Evolutionary conservation across 2,113 vertebrate species (phyloP), one percentile per base, ranked within the genome.

Genomic region (Anser cygnoides): DNA sequence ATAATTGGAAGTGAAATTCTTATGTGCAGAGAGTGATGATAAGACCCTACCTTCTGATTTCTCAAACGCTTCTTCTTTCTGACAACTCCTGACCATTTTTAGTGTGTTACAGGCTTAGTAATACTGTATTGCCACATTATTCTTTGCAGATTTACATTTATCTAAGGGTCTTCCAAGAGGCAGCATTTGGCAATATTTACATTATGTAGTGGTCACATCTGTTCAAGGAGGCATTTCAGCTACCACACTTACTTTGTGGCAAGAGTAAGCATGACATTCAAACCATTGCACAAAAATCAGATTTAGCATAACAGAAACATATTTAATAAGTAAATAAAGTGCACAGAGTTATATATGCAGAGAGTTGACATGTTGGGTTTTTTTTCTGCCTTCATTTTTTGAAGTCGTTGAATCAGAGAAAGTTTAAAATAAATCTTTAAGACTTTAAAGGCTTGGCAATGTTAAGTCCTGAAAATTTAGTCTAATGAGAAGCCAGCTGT

Each of bases 401-500:
- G 23, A 95, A 87, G 35, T 21, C 68, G 16, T 84, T 84, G 39
- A 95, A 52, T 66, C 57, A 94, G 63, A n/a, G 23, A 73, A 92
- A 87, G 62, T 91, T 78, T 92, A 87, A 95, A 89, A 81, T 61
- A 72, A 77, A 5, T 68, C 73, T 72, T 68, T 44, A 78, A 79
- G 41, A 37, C 5, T 84, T 84, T 6, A 5, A 74, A 66, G 66
- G 25, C 19, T 87, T 94, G 88, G 43, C 62, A 96, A 54, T 8
- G 28, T n/a, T 84, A 86, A 31, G 5, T 78, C 52, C 39, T 89
- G 49, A 81, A 87, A 72, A 84, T 84, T 49, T 75, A 89, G 61
- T 92, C 35, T 81, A 81, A 81, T 78, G 66, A 91, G 80, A 91
- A 93, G 37, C 49, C 77, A 90, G 73, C 70, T 91, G 84, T 62